A percentile compares a stretch with the other conserved stretches of the same genome.
Conservation (phyloP, 2,888 invertebrate genomes). For the Biston betularia region DNA sequence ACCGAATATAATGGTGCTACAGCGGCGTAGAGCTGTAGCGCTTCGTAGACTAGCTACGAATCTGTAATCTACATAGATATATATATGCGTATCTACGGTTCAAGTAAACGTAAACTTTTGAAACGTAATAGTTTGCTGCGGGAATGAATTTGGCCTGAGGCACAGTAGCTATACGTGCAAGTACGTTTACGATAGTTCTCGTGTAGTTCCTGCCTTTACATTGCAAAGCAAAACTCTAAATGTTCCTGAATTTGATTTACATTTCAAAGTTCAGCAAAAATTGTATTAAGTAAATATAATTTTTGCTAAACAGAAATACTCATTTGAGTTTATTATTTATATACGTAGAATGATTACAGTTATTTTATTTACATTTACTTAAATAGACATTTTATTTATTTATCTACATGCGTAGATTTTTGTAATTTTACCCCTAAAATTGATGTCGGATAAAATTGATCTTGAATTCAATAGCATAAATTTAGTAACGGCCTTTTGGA, state of each 20-base stretch:
- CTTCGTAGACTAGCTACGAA: slow-evolving; percentile 24
- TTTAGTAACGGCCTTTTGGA: slow-evolving; percentile 34
- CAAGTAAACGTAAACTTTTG: slow-evolving; percentile 16
- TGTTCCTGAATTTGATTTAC: not conserved
- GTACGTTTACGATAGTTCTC: slow-evolving; percentile 1
- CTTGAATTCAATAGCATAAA: slow-evolving; percentile 21
- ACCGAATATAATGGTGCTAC: not conserved
- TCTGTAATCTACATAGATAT: slow-evolving; percentile 3
- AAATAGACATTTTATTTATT: not conserved
- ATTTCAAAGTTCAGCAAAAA: too few species aligned
- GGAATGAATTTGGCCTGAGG: slow-evolving; percentile 20
- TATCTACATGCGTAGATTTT: not conserved
- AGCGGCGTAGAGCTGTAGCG: slow-evolving; percentile 6
- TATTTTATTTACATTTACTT: not conserved
- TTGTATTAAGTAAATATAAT: too few species aligned
- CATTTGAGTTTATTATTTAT: too few species aligned
- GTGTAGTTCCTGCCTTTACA: not conserved
- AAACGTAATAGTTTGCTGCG: slow-evolving; percentile 18
- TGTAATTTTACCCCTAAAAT: not conserved
- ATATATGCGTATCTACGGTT: not conserved
- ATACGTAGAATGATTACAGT: not conserved
- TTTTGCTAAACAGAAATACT: too few species aligned
- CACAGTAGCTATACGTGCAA: not conserved
- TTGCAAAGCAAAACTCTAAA: not conserved
- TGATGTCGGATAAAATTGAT: slow-evolving; percentile 25